Evolutionary conservation across 1,140 invertebrate species (phyloP).

Genomic region (Pachypeltis micranthus): DNA sequence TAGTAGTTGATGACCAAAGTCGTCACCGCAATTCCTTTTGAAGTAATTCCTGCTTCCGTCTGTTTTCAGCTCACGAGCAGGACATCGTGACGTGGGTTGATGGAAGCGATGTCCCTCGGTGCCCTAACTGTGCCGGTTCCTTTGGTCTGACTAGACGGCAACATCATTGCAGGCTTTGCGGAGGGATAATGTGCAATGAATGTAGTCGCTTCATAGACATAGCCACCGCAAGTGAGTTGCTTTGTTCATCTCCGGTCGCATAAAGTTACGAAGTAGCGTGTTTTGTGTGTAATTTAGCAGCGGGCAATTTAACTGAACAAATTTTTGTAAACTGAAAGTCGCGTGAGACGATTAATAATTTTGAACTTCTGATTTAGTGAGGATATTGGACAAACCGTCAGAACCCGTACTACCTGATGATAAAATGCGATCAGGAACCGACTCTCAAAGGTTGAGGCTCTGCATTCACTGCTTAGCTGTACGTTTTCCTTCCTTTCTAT

Average conservation of each 20-base stretch:
- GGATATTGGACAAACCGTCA: slow-evolving; percentile 16
- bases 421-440: neutral
- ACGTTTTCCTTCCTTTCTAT: slow-evolving; percentile 5
- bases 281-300: too few species aligned
- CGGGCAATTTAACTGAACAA: too few species aligned
- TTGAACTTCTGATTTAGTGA: slow-evolving; percentile 9
- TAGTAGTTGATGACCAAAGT: too few species aligned
- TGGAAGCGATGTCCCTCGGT: slow-evolving; percentile 77
- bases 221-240: slow-evolving; percentile 57
- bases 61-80: slow-evolving; percentile 52
- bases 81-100: slow-evolving; percentile 85
- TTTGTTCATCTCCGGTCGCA: too few species aligned
- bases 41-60: too few species aligned
- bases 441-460: slow-evolving; percentile 12
- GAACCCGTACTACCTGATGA: neutral
- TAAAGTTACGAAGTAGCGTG: too few species aligned
- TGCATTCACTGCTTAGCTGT: slow-evolving; percentile 20
- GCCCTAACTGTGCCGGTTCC: slow-evolving; percentile 76
- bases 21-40: too few species aligned
- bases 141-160: slow-evolving; percentile 80
- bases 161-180: slow-evolving; percentile 94
- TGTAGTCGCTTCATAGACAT: slow-evolving; percentile 83
- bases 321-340: too few species aligned
- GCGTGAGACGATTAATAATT: too few species aligned
- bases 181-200: slow-evolving; percentile 85